Percentiles rank a stretch among this genome's conserved stretches.
Conservation (phyloP, 2,797 vertebrate species). For the Microchirus variegatus region DNA sequence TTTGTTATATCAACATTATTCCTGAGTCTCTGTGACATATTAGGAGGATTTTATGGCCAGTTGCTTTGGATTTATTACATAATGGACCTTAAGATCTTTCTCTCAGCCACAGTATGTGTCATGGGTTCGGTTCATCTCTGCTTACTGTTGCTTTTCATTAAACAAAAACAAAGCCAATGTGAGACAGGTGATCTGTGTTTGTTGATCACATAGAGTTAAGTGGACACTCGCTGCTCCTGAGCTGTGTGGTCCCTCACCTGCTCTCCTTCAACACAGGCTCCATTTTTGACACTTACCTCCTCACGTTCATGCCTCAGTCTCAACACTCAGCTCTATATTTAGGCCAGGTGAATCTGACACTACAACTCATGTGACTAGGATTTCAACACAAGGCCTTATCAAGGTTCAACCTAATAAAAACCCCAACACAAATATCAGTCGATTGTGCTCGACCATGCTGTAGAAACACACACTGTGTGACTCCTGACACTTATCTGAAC, state of each 20-base stretch:
- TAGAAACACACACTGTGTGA: slow-evolving; percentile 5
- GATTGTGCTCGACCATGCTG: slow-evolving; percentile 2
- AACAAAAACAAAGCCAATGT: slow-evolving; percentile 5
- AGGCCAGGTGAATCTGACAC: slow-evolving; percentile 75
- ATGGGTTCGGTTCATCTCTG: not conserved
- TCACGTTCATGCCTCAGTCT: slow-evolving; percentile 28
- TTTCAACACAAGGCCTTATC: slow-evolving; percentile 47
- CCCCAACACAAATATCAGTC: slow-evolving; percentile 6
- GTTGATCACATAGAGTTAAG: slow-evolving; percentile 25
- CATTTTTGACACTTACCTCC: slow-evolving; percentile 27
- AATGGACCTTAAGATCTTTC: no score
- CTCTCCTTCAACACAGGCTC: slow-evolving; percentile 12
- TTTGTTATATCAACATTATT: no score
- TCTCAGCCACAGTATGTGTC: not conserved
- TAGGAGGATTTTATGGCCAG: no score
- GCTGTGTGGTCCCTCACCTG: not conserved
- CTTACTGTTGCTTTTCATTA: slow-evolving; percentile 12
- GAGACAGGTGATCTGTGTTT: slow-evolving; percentile 28
- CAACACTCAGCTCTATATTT: slow-evolving; percentile 64
- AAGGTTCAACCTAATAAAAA: slow-evolving; percentile 33
- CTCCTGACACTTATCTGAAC: not conserved
- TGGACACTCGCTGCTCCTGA: not conserved
- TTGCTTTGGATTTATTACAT: no score
- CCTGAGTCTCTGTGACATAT: no score
- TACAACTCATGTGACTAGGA: slow-evolving; percentile 60